phyloP scores from a whole-genome alignment of 2,888 invertebrate genomes.

The Mongoloraphidia duomilia region DNA sequence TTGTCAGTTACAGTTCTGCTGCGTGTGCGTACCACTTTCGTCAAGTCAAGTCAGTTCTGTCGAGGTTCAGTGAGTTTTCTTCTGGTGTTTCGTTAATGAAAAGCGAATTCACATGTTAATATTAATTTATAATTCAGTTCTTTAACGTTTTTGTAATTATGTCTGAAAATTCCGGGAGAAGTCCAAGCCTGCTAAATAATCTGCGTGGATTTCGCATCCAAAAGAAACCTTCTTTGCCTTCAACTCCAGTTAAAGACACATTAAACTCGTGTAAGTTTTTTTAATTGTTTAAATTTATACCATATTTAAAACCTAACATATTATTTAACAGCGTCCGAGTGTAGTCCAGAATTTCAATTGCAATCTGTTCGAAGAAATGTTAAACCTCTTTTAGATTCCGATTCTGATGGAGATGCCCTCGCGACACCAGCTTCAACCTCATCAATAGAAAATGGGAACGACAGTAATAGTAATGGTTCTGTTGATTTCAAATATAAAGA shows the following conservation, averaged over 20 bases:
- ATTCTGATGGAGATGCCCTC: constrained; percentile 31
- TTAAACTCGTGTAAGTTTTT: constrained; percentile 19
- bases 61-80: too few relatives aligned
- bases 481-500: constrained; percentile 30
- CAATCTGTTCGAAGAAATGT: constrained; percentile 13
- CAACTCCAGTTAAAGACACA: constrained; percentile 20
- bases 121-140: too few relatives aligned
- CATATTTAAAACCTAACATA: neutral
- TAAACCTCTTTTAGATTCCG: constrained; percentile 32
- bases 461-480: constrained; percentile 8
- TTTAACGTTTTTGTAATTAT: constrained; percentile 12
- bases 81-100: too few relatives aligned
- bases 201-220: constrained; percentile 55
- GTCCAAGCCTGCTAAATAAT: constrained; percentile 44
- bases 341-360: constrained; percentile 8
- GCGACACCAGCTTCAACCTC: constrained; percentile 9
- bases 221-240: constrained; percentile 35
- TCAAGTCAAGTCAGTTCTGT: too few relatives aligned
- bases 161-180: constrained; percentile 30
- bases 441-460: constrained; percentile 1
- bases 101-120: too few relatives aligned
- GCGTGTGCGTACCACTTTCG: too few relatives aligned
- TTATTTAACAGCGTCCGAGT: constrained; percentile 14
- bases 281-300: neutral
- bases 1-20: too few relatives aligned